Evolutionary conservation across 2,113 vertebrate species (phyloP), one percentile per base, ranked within the genome.

Genomic region (Sinocyclocheilus anshuiensis): DNA sequence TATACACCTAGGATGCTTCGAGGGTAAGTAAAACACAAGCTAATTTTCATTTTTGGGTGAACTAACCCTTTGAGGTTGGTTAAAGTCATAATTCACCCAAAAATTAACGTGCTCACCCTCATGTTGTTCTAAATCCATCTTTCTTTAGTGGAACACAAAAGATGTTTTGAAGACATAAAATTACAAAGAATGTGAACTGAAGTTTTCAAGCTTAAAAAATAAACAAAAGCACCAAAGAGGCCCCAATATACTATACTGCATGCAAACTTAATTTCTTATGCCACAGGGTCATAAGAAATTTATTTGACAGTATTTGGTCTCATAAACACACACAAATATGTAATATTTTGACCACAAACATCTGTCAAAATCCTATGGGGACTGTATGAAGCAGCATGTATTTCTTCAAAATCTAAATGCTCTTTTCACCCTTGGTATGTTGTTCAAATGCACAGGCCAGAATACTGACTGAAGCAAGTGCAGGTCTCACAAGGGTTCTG

Each of bases 231-330:
- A 55, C 1, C 6, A 55, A 55, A 55, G 16, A 20, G 53, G 53
- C 5, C 16, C 16, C 53, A 20, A 7, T 55, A 55, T 55, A 55
- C 16, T 20, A 55, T 20, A 20, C 6, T 84, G 24, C 80, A 13
- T 39, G 63, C 71, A n/a, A 71, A 36, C 71, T 42, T 74, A 11
- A 42, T 39, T 16, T 55, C 0, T 61, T n/a, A n/a, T 61, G 57
- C 16, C 67, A 72, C 10, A 42, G 69, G 36, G 18, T 42, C 20
- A 74, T 13, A 22, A 22, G 36, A 22, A 2, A 72, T 72, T 11
- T 22, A 42, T 72, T 42, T 86, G 33, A 20, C 79, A 77, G 26
- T 6, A 20, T 33, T 77, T 77, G 15, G 76, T 77, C 48, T 55
- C 24, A 55, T 33, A 77, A 77, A 77, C 50, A 26, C 15, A 55